phyloP scores from a whole-genome alignment of 2,797 vertebrate species.

The Macrochelys suwanniensis region DNA sequence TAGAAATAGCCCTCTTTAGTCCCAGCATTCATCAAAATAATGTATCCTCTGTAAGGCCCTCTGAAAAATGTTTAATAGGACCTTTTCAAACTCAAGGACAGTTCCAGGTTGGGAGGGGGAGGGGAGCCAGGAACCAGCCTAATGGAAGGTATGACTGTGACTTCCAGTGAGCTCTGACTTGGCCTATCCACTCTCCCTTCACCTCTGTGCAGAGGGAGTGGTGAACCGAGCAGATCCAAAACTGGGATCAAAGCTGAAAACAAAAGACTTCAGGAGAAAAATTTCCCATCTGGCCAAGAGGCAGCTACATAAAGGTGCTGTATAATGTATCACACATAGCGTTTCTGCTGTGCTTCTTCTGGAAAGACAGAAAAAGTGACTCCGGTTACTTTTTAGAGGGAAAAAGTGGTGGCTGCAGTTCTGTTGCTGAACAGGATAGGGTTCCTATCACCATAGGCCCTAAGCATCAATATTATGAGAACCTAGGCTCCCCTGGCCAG shows the following conservation, averaged over 20 bases:
- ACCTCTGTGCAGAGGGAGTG: constrained; percentile 72
- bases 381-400: constrained; percentile 38
- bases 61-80: constrained; percentile 72
- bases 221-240: constrained; percentile 70
- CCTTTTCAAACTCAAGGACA: constrained; percentile 70
- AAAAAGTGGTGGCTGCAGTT: constrained; percentile 54
- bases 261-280: constrained; percentile 79
- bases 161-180: constrained; percentile 74
- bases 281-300: constrained; percentile 80
- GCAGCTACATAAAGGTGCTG: constrained; percentile 80
- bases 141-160: constrained; percentile 66
- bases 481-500: not conserved
- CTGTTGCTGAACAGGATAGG: not conserved
- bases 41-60: constrained; percentile 72
- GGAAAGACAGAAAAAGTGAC: constrained; percentile 60
- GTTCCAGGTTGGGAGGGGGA: constrained; percentile 71
- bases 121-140: constrained; percentile 28
- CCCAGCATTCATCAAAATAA: constrained; percentile 77
- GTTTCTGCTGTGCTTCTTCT: constrained; percentile 71
- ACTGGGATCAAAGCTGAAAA: constrained; percentile 77
- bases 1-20: constrained; percentile 73
- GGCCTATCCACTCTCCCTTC: constrained; percentile 74
- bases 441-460: not conserved
- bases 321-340: constrained; percentile 80
- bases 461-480: not conserved